phyloP scores from a whole-genome alignment of 2,888 invertebrate species.

The Rhingia rostrata region DNA sequence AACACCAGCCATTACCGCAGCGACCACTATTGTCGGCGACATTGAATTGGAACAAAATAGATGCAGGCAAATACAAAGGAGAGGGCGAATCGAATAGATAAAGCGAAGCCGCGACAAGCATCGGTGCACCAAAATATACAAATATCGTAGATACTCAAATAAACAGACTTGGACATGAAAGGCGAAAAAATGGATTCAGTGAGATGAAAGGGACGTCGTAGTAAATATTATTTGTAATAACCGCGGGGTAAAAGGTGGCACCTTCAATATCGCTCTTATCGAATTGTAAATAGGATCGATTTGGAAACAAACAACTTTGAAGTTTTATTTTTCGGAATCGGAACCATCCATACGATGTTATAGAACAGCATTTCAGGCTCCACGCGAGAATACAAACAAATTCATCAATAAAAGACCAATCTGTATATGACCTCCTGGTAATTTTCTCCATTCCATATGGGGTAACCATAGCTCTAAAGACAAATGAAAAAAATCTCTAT shows the following conservation, averaged over 20 bases:
- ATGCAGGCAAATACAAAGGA: conserved; percentile 30
- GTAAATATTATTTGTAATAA: conserved; percentile 23
- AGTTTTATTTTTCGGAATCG: too few relatives aligned
- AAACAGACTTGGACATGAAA: background rate
- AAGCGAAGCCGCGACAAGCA: conserved; percentile 33
- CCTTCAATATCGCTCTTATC: conserved; percentile 9
- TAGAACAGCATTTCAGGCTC: too few relatives aligned
- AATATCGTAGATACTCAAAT: conserved; percentile 9
- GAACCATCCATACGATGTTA: too few relatives aligned
- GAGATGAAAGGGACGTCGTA: background rate
- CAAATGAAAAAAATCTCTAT: too few relatives aligned
- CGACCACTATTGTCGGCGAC: conserved; percentile 39
- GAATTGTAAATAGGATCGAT: background rate
- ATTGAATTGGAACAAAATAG: conserved; percentile 36
- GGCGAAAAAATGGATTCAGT: background rate
- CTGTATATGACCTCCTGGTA: too few relatives aligned
- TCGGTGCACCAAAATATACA: conserved; percentile 29
- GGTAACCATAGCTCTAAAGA: too few relatives aligned
- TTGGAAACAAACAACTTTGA: too few relatives aligned
- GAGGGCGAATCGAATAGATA: conserved; percentile 32
- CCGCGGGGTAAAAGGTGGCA: background rate
- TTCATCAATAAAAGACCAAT: too few relatives aligned
- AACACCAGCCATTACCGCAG: conserved; percentile 1
- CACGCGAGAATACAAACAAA: too few relatives aligned
- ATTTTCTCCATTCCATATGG: too few relatives aligned